phyloP scores from a whole-genome alignment of 2,113 vertebrate species.

The Hylia prasina region DNA sequence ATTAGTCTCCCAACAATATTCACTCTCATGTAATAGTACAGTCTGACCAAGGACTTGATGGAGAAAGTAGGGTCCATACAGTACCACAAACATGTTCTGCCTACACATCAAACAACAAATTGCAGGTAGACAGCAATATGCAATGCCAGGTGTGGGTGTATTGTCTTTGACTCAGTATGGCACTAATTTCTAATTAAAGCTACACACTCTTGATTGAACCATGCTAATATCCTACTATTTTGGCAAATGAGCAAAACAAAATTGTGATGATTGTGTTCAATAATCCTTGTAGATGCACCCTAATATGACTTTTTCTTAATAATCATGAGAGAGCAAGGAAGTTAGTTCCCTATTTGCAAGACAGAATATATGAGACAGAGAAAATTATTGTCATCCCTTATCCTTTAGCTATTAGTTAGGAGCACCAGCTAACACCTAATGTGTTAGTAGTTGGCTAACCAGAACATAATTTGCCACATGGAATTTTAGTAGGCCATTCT shows the following conservation, averaged over 20 bases:
- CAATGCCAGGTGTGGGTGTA: rapidly evolving
- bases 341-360: not conserved
- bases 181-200: not conserved
- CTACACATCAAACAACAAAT: not conserved
- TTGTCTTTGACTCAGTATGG: not conserved
- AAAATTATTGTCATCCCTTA: not conserved
- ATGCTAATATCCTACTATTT: not conserved
- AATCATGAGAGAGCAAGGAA: not conserved
- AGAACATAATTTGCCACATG: not conserved
- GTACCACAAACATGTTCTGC: not conserved
- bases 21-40: not conserved
- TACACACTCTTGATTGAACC: not conserved
- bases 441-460: not conserved
- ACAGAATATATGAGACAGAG: not conserved
- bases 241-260: not conserved
- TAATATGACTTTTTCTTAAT: not conserved
- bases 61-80: not conserved
- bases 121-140: not conserved
- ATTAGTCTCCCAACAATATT: not conserved
- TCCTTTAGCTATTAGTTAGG: not conserved
- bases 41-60: not conserved
- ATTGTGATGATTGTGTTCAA: not conserved
- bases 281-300: not conserved
- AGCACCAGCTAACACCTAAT: not conserved
- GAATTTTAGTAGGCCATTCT: not conserved